These are phyloP conservation scores for Lates calcarifer DNA, from an alignment of 2,113 vertebrate species.

Conservation along the genomic window DNA sequence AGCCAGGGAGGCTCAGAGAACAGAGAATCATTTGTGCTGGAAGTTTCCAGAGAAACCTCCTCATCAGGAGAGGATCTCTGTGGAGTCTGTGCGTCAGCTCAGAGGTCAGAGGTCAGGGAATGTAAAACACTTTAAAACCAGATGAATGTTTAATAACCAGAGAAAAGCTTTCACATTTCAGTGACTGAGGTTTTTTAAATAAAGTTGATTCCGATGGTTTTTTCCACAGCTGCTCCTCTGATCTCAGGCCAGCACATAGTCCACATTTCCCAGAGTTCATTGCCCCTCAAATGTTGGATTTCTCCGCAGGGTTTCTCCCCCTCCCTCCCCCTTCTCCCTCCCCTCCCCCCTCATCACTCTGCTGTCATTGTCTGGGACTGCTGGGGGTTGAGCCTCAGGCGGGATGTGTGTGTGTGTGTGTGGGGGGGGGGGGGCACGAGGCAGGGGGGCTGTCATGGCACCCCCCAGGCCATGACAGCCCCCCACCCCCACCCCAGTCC, in stretches of 20 bases:
- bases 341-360: conserved; percentile 26
- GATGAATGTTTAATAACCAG: too few species aligned
- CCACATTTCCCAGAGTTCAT: conserved; percentile 48
- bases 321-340: too few species aligned
- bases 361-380: conserved; percentile 87
- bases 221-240: too few species aligned
- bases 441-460: too few species aligned
- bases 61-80: too few species aligned
- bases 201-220: too few species aligned
- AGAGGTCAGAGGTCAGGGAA: too few species aligned
- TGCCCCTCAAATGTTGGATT: conserved; percentile 21
- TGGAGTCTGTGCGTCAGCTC: too few species aligned
- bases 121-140: too few species aligned
- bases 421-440: neutral
- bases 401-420: conserved; percentile 77
- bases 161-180: too few species aligned
- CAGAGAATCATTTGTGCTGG: conserved; percentile 10
- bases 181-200: too few species aligned
- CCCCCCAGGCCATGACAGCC: conserved; percentile 81
- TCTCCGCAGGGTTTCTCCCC: too few species aligned
- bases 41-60: neutral
- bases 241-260: neutral
- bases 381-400: conserved; percentile 86
- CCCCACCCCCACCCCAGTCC: conserved; percentile 44
- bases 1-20: neutral